These are phyloP conservation scores for Hofmannophila pseudospretella DNA, from an alignment of 2,888 invertebrate genomes.

Conservation along the genomic window DNA sequence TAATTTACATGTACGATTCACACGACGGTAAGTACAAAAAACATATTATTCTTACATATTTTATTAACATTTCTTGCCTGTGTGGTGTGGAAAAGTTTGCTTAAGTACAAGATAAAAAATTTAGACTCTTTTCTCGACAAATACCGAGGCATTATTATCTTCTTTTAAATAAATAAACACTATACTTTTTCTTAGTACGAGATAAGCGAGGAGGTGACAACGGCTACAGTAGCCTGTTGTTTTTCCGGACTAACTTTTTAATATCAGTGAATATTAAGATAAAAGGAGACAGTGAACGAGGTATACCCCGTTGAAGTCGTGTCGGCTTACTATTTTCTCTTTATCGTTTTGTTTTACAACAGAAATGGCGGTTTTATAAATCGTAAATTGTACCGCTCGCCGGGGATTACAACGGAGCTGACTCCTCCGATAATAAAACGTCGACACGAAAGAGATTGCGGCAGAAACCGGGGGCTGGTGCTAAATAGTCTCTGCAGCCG, in stretches of 20 bases:
- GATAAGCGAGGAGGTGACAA: slow-evolving; percentile 25
- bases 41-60: too few relatives aligned
- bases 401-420: slow-evolving; percentile 62
- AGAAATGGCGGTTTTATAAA: slow-evolving; percentile 56
- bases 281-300: slow-evolving; percentile 32
- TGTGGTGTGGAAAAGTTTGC: too few relatives aligned
- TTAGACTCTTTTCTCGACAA: background rate
- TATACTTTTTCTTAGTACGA: slow-evolving; percentile 9
- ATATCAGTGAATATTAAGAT: slow-evolving; percentile 54
- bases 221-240: slow-evolving; percentile 22
- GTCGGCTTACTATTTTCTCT: slow-evolving; percentile 37
- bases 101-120: too few relatives aligned
- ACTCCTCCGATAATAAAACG: slow-evolving; percentile 71
- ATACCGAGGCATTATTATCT: background rate
- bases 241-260: slow-evolving; percentile 50
- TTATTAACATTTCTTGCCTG: too few relatives aligned
- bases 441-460: slow-evolving; percentile 67
- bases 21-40: slow-evolving; percentile 9
- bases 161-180: slow-evolving; percentile 8
- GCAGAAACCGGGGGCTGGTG: slow-evolving; percentile 36
- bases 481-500: slow-evolving; percentile 46
- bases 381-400: slow-evolving; percentile 63
- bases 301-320: slow-evolving; percentile 31
- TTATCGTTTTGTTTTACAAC: slow-evolving; percentile 56
- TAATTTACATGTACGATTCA: slow-evolving; percentile 78